Evolutionary conservation across 30 jellyfish, hydroid and myxozoan species (phyloP).

Genomic region (Hydra vulgaris): DNA sequence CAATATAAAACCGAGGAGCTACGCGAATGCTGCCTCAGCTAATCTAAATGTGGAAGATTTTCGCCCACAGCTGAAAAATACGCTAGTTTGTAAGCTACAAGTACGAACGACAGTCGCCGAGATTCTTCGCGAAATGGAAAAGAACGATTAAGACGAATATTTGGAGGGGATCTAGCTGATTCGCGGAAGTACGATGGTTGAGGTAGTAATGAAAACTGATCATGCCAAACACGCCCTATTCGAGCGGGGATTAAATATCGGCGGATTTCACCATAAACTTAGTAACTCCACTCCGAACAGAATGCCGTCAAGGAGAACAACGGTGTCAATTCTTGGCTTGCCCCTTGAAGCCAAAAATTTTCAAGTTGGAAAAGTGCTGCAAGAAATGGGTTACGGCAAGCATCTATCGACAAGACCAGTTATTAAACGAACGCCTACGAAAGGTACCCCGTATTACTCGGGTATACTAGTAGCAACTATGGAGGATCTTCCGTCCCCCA

Average conservation of each 20-base stretch:
- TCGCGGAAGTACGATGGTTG: not conserved
- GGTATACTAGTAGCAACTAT: not conserved
- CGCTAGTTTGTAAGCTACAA: not conserved
- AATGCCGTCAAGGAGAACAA: not conserved
- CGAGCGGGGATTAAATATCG: not conserved
- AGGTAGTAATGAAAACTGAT: not conserved
- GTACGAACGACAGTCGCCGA: not conserved
- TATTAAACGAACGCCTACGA: not conserved
- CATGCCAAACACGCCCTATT: not conserved
- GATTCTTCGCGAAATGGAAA: not conserved
- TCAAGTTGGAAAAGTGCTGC: not conserved
- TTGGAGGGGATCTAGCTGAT: not conserved
- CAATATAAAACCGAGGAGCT: not conserved
- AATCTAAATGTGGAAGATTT: not conserved
- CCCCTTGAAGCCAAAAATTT: not conserved
- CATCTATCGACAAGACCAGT: not conserved
- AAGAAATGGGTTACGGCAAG: not conserved
- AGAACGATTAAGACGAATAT: not conserved
- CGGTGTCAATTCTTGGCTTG: not conserved
- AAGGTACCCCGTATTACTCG: not conserved
- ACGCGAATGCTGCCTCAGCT: not conserved
- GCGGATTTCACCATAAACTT: not conserved
- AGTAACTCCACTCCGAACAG: not conserved
- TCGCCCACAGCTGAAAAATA: not conserved
- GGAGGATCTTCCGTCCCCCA: not conserved